Conservation (phyloP, 2,797 vertebrate genomes). For the Lagocephalus sceleratus region DNA sequence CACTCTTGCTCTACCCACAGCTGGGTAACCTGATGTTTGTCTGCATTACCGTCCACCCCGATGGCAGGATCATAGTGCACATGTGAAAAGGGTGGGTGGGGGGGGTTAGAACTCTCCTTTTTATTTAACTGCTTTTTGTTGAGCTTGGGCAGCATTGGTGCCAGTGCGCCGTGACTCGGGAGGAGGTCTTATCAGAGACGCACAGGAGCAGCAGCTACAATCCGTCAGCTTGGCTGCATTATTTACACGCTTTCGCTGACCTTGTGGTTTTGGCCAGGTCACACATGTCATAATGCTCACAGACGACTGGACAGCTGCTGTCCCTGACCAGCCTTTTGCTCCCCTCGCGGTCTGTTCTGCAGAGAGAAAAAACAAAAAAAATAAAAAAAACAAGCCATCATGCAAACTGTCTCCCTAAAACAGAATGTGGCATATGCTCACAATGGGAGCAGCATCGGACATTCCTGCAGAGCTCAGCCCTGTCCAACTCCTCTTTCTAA, state of each 20-base stretch:
- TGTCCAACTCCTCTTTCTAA: slow-evolving; percentile 26
- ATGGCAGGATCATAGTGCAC: no score
- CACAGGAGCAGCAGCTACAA: not conserved
- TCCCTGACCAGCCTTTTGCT: slow-evolving; percentile 49
- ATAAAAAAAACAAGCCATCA: slow-evolving; percentile 40
- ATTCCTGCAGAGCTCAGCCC: slow-evolving; percentile 66
- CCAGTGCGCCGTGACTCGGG: not conserved
- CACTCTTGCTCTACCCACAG: not conserved
- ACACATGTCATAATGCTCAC: slow-evolving; percentile 43
- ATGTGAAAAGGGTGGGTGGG: no score
- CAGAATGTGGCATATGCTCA: slow-evolving; percentile 70
- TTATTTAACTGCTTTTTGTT: slow-evolving; percentile 21
- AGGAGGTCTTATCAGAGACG: not conserved
- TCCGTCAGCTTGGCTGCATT: not conserved
- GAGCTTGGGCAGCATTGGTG: slow-evolving; percentile 22
- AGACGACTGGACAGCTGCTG: slow-evolving; percentile 52
- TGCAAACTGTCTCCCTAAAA: slow-evolving; percentile 39
- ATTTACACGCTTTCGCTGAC: slow-evolving; percentile 40
- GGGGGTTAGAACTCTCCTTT: no score
- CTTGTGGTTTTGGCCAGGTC: slow-evolving; percentile 45
- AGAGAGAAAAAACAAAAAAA: slow-evolving; percentile 36
- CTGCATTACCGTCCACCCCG: no score
- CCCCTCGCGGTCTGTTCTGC: slow-evolving; percentile 30
- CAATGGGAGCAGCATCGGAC: slow-evolving; percentile 55
- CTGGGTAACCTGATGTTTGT: no score